Conservation (phyloP, 2,888 invertebrate genomes). For the Cheilosia impressa region DNA sequence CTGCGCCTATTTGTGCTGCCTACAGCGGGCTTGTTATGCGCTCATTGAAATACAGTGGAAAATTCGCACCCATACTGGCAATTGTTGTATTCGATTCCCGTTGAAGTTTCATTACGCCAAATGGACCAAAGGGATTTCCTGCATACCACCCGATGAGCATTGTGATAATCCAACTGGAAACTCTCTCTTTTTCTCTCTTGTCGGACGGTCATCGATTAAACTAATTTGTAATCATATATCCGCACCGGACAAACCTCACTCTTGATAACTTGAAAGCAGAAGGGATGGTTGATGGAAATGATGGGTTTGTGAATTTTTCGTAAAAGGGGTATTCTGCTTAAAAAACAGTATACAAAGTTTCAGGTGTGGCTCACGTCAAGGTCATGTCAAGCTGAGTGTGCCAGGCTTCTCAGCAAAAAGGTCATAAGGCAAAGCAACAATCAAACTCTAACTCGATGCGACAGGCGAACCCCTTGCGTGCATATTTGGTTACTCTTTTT, state of each 20-base stretch:
- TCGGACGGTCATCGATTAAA: conserved; percentile 10
- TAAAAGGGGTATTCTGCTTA: no score
- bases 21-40: not conserved
- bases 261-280: no score
- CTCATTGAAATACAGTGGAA: conserved; percentile 23
- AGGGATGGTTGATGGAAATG: not conserved
- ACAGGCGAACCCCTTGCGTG: no score
- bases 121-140: conserved; percentile 58
- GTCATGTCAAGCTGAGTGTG: conserved; percentile 12
- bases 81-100: conserved; percentile 36
- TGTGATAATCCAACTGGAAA: conserved; percentile 54
- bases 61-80: not conserved
- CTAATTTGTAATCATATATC: conserved; percentile 56
- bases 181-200: not conserved
- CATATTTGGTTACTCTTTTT: no score
- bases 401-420: not conserved
- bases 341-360: no score
- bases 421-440: not conserved
- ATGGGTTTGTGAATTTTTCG: no score
- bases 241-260: conserved; percentile 7
- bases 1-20: not conserved
- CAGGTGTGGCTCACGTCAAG: conserved; percentile 25
- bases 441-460: not conserved
- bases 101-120: conserved; percentile 57
- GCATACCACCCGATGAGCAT: conserved; percentile 45